Evolutionary conservation across 2,113 vertebrate species (phyloP), one percentile per base, ranked within the genome.

Genomic region (Silurus meridionalis): DNA sequence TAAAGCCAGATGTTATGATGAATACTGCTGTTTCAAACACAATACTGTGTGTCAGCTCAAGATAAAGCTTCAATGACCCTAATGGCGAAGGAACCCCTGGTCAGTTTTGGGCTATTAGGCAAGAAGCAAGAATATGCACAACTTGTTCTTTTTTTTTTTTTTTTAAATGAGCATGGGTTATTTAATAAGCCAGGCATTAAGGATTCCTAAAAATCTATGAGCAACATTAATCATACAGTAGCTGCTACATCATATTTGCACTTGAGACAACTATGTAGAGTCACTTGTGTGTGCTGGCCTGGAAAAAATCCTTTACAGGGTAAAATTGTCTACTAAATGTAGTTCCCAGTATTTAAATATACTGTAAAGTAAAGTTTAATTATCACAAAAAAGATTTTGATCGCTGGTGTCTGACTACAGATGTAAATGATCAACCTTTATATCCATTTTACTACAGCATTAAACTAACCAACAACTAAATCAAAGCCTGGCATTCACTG

Each of bases 101-200:
- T 9, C 60, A 25, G 50, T 64, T 79, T 86, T 85, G 71, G 11
- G 9, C 8, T 71, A 48, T 66, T 58, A 58, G 72, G 28, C 63
- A 85, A 80, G 77, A 81, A 77, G 55, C 61, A 85, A 8, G 37
- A 69, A 25, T 37, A 15, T 21, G 79, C 48, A 2, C 50, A n/a
- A 3, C 8, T 74, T 37, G 28, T 37, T 37, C 28, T 37, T 1
- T 37, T 37, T 37, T 37, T 37, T 37, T 37, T 37, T 2, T 37
- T 37, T 37, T 14, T 74, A 48, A 19, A 46, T 69, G 8, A 67
- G 14, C 48, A 50, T 83, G 60, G 58, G 5, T 60, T 19, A 17
- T 23, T 63, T 67, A 28, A 11, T 14, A 6, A 28, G 23, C 23
- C 61, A 67, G 25, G 66, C 28, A 48, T 0, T 48, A 46, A 19